phyloP scores from a whole-genome alignment of 2,888 invertebrate species.

The Cremastobaeus sp. region DNA sequence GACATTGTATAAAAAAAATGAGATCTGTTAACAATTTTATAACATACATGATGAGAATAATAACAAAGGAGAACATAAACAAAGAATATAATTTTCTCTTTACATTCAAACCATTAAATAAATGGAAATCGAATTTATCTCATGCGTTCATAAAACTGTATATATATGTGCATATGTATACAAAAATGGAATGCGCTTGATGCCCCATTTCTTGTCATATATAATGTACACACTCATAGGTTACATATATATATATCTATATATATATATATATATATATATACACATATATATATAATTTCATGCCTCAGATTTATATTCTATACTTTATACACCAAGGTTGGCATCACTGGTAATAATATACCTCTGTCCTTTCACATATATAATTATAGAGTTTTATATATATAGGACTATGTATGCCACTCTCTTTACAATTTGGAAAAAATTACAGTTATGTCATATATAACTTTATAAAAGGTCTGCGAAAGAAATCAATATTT shows the following conservation, averaged over 20 bases:
- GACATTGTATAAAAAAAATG: too few species aligned
- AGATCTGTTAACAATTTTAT: too few species aligned
- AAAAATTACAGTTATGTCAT: constrained; percentile 3
- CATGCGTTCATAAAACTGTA: constrained; percentile 19
- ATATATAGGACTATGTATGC: constrained; percentile 51
- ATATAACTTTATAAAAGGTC: neutral
- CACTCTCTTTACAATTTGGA: constrained; percentile 31
- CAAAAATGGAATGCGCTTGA: constrained; percentile 18
- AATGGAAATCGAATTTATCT: constrained; percentile 27
- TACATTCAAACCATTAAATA: constrained; percentile 4
- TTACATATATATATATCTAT: constrained; percentile 25
- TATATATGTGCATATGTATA: constrained; percentile 4
- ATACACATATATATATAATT: constrained; percentile 30
- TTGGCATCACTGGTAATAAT: constrained; percentile 52
- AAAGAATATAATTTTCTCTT: neutral
- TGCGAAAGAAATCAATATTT: neutral
- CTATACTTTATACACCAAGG: constrained; percentile 40
- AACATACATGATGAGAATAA: too few species aligned
- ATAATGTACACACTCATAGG: constrained; percentile 24
- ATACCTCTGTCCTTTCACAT: constrained; percentile 55
- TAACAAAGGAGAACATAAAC: neutral
- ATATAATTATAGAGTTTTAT: constrained; percentile 57
- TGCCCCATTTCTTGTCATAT: constrained; percentile 26
- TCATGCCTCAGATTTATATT: constrained; percentile 24
- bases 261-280: constrained; percentile 25